phyloP scores from a whole-genome alignment of 2,113 vertebrate species.

The Coregonus clupeaformis region DNA sequence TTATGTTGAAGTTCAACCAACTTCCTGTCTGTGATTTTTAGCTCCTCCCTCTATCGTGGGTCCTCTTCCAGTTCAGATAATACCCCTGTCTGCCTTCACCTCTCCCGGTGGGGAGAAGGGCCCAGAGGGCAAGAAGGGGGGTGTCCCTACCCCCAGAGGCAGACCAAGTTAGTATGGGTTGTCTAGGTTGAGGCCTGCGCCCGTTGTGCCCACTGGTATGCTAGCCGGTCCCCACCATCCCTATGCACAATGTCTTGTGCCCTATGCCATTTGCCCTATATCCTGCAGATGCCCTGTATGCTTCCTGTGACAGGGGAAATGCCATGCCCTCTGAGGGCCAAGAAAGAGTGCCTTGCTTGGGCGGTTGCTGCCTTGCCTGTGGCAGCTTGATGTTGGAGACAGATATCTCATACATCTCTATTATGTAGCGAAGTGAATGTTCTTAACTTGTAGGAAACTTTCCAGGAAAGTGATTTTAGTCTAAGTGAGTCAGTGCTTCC shows the following conservation, averaged over 20 bases:
- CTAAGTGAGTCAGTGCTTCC: not conserved
- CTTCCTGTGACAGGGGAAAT: conserved; percentile 37
- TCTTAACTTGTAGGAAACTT: not conserved
- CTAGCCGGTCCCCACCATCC: conserved; percentile 27
- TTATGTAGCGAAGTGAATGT: not conserved
- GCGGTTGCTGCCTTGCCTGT: conserved; percentile 47
- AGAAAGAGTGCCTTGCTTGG: conserved; percentile 48
- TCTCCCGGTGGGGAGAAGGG: conserved; percentile 60
- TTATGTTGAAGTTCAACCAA: conserved; percentile 31
- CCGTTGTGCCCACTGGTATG: conserved; percentile 31
- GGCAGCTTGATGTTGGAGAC: not conserved
- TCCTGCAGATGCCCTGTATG: conserved; percentile 40
- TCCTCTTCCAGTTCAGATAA: conserved; percentile 66
- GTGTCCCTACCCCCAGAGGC: conserved; percentile 66
- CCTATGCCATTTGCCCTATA: conserved; percentile 4
- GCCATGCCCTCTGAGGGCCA: conserved; percentile 1
- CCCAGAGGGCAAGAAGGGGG: conserved; percentile 62
- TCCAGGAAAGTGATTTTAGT: not conserved
- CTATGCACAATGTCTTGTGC: conserved; percentile 27
- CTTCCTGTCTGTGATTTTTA: conserved; percentile 72
- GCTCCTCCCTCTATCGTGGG: conserved; percentile 51
- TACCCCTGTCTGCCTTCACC: conserved; percentile 71
- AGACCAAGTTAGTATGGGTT: conserved; percentile 73
- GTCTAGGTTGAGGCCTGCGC: conserved; percentile 45
- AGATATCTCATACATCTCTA: not conserved